Base-by-base conservation (phyloP, 1,140 invertebrate species). In the Drosophila punjabiensis region DNA sequence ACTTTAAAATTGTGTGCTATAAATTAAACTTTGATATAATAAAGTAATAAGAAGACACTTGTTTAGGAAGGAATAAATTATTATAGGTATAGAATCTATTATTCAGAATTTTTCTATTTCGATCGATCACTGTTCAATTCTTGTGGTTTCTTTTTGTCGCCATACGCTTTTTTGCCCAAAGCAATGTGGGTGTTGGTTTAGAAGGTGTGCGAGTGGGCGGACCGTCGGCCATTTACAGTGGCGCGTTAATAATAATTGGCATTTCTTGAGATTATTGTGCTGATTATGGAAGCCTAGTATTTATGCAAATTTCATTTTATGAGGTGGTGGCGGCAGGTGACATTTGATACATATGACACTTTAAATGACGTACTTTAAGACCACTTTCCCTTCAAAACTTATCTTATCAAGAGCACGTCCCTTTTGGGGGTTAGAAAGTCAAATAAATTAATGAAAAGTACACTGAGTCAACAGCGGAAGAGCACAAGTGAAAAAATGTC, bases 201-300 rank as follows among this genome's bases (percentile, higher is more conserved):
- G 56, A 41, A 69, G 45, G 68, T 79, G 33, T 45, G 52, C 43
- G 48, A 52, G 81, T 79, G 55, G 70, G 79, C 71, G 69, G 45
- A 5, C 16, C 24, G 50, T 55, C 71, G 18, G 32, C 64, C 61
- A 63, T 81, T 87, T 60, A 73, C 56, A 82, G 66, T 71, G 81
- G 79, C 79, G 74, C 69, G 73, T 81, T 63, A 75, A 68, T 83
- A 77, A 74, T 87, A 74, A 83, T 88, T 74, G 81, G 13, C 48
- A 88, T 77, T 87, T 70, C 82, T 64, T 53, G 24, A 71, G 83
- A 76, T 79, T 82, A 79, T 64, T 61, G 16, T 33, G 65, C 48
- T 52, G 74, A 76, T 78, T 76, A 65, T 47, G 35, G 41, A 60
- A 35, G 18, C 45, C 43, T 67, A 60, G 53, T 56, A 60, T 56